phyloP scores from a whole-genome alignment of 2,888 invertebrate genomes.

The Eupithecia tripunctaria region DNA sequence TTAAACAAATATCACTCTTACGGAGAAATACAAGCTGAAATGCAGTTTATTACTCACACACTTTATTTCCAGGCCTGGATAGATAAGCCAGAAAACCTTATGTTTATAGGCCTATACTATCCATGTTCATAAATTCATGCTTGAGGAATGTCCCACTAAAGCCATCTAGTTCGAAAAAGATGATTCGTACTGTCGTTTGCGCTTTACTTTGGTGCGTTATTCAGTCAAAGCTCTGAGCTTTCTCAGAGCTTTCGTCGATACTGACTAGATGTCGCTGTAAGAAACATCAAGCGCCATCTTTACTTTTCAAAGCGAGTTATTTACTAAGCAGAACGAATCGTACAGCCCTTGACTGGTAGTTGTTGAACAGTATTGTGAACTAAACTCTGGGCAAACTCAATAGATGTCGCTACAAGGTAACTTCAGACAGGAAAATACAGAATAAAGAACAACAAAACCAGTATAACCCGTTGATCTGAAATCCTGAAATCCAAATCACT shows the following conservation, averaged over 20 bases:
- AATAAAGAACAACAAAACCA: neutral
- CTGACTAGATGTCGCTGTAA: conserved; percentile 21
- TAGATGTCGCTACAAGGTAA: neutral
- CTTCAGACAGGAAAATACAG: neutral
- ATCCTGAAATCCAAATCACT: too few relatives aligned
- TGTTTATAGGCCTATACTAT: too few relatives aligned
- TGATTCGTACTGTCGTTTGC: neutral
- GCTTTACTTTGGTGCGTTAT: neutral
- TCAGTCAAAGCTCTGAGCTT: neutral
- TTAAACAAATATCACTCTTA: too few relatives aligned
- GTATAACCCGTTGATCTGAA: too few relatives aligned
- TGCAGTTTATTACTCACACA: too few relatives aligned
- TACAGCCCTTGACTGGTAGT: neutral
- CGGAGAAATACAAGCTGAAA: too few relatives aligned
- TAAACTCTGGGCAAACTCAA: neutral
- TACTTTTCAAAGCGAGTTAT: neutral
- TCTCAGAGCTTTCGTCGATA: neutral
- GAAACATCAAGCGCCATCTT: conserved; percentile 22
- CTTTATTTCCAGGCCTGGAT: too few relatives aligned
- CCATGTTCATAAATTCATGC: neutral
- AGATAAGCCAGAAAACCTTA: too few relatives aligned
- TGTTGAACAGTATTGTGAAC: neutral
- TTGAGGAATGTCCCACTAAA: neutral
- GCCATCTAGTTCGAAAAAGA: neutral
- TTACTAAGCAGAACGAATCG: neutral